These are phyloP conservation scores for Peribatodes rhomboidaria DNA, from an alignment of 2,888 invertebrate species.

Conservation along the genomic window DNA sequence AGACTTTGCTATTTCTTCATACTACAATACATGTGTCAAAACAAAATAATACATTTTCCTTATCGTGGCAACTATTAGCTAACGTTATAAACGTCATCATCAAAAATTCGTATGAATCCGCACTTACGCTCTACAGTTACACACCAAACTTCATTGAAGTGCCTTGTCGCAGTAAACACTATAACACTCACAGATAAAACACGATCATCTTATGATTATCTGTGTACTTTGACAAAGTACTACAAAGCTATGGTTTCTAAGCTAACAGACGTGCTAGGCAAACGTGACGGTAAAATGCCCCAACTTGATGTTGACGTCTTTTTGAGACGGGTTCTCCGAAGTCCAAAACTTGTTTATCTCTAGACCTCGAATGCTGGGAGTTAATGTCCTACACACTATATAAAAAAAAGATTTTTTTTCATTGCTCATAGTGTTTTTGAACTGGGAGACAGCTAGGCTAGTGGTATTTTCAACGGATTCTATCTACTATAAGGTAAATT, in stretches of 20 bases:
- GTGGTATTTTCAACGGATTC: not conserved
- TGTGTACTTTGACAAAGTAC: slow-evolving; percentile 4
- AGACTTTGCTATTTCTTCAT: too few relatives aligned
- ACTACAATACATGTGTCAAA: not conserved
- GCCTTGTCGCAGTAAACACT: slow-evolving; percentile 7
- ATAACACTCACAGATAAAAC: too few relatives aligned
- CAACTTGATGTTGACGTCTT: slow-evolving; percentile 25
- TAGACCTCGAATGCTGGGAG: slow-evolving; percentile 24
- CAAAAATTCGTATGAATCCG: slow-evolving; percentile 11
- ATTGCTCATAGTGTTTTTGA: slow-evolving; percentile 37
- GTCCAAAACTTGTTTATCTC: slow-evolving; percentile 47
- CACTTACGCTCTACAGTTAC: slow-evolving; percentile 8
- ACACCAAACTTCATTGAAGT: not conserved
- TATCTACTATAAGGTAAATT: slow-evolving; percentile 12
- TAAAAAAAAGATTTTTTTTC: slow-evolving; percentile 37
- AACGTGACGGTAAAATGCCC: slow-evolving; percentile 35
- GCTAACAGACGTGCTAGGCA: slow-evolving; percentile 9
- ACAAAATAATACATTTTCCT: not conserved
- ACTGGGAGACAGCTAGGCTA: slow-evolving; percentile 28
- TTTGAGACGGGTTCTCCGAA: slow-evolving; percentile 41
- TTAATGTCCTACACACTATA: slow-evolving; percentile 48
- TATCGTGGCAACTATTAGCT: not conserved
- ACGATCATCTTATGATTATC: not conserved
- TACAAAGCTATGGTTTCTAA: not conserved
- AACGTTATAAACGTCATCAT: not conserved